Evolutionary conservation across 2,888 invertebrate species (phyloP), one percentile per base, ranked within the genome.

Genomic region (Therioaphis trifolii): DNA sequence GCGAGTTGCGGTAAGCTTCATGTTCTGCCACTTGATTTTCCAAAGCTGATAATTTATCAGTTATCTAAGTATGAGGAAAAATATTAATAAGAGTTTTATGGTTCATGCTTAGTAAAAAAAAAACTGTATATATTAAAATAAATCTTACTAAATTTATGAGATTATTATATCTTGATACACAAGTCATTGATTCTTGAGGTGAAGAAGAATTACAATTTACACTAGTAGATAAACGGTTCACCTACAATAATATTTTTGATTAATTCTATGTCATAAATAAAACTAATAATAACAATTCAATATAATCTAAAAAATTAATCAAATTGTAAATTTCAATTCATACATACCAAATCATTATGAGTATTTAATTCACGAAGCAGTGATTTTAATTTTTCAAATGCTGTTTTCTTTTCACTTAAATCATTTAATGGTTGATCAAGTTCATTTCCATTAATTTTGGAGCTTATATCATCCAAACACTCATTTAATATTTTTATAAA

Each of bases 391-490:
- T 96, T 97, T 88, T 98, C 97, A 27, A 97, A 88, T 66, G 94
- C 93, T 0, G 96, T 94, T 86, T 95, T 93, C 89, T 97, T 98
- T 88, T 98, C 98, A 77, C 96, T 95, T 2, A 97, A 90, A 88
- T 97, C 97, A 87, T 95, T 94, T 43, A 94, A 91, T 14, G 91
- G 91, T 87, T 94, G 93, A 85, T 93, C 92, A 2, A 93, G 92
- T 87, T 93, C 93, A 85, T 93, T 92, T 2, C 93, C 92, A 87
- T 93, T 93, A 11, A 96, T 91, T 88, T 95, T 96, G 72, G 93
- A 92, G 87, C 96, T 95, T 85, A 96, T 92, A 87, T 97, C 97
- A 85, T 95, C 94, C 84, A 98, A 89, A 96, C 97, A 97, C 87
- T 95, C 95, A 9, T 92, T 90, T 84, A 97, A 90, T 63, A 95